Evolutionary conservation across 2,113 vertebrate genomes (phyloP).

Genomic region (Apistogramma diplotaenia): DNA sequence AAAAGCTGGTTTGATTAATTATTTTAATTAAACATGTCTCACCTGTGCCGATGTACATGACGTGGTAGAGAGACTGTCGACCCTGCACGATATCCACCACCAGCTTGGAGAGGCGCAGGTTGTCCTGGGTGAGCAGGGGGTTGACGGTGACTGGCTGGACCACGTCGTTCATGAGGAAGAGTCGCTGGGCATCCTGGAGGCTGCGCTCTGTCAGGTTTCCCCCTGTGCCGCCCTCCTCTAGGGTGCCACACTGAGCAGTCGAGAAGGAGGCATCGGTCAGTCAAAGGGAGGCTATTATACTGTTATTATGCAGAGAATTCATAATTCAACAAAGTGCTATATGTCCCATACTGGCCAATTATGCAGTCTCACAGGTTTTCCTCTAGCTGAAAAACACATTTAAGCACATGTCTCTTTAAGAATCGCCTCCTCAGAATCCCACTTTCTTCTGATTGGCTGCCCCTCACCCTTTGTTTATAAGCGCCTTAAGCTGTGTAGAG

Average conservation of each 20-base stretch:
- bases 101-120: slow-evolving; percentile 87
- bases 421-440: neutral
- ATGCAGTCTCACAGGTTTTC: neutral
- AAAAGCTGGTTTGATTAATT: neutral
- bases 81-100: slow-evolving; percentile 94
- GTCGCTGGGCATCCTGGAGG: slow-evolving; percentile 94
- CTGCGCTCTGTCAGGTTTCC: slow-evolving; percentile 91
- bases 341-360: neutral
- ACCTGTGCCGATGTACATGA: slow-evolving; percentile 96
- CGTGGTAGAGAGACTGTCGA: slow-evolving; percentile 84
- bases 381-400: neutral
- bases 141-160: slow-evolving; percentile 84
- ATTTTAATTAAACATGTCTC: slow-evolving; percentile 7
- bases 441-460: neutral
- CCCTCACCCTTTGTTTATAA: neutral
- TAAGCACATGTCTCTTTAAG: neutral
- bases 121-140: slow-evolving; percentile 91
- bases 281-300: neutral
- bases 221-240: slow-evolving; percentile 87
- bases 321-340: neutral
- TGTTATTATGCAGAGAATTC: neutral
- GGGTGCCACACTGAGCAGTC: slow-evolving; percentile 84
- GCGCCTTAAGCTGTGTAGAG: too few relatives aligned
- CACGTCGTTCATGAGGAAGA: slow-evolving; percentile 93
- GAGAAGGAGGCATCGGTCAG: neutral